phyloP scores from a whole-genome alignment of 2,888 invertebrate species.

The Dioctria linearis region DNA sequence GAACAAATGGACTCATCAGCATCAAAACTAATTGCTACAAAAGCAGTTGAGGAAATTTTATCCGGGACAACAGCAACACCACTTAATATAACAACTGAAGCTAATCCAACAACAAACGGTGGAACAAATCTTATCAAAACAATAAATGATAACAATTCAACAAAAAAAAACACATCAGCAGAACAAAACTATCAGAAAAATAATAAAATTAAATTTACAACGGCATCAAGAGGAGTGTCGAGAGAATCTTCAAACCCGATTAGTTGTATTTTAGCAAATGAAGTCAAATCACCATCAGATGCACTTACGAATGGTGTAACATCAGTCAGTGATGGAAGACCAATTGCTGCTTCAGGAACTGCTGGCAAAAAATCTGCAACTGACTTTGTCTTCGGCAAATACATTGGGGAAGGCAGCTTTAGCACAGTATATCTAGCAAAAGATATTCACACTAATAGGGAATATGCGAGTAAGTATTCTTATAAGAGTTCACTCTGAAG shows the following conservation, averaged over 20 bases:
- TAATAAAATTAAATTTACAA: slow-evolving; percentile 36
- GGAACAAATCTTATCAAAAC: slow-evolving; percentile 22
- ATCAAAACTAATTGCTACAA: slow-evolving; percentile 59
- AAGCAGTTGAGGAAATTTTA: slow-evolving; percentile 50
- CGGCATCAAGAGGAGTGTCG: background rate
- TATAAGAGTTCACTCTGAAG: background rate
- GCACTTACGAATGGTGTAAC: background rate
- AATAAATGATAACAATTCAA: slow-evolving; percentile 1
- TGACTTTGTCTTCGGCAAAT: slow-evolving; percentile 95
- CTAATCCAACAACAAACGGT: slow-evolving; percentile 56
- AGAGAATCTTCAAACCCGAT: background rate
- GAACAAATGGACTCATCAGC: slow-evolving; percentile 62
- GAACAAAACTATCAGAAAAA: slow-evolving; percentile 33
- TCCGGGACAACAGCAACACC: slow-evolving; percentile 58
- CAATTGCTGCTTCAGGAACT: background rate
- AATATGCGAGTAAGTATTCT: slow-evolving; percentile 92
- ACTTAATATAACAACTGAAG: slow-evolving; percentile 54
- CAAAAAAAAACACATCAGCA: slow-evolving; percentile 7
- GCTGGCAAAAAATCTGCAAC: slow-evolving; percentile 73
- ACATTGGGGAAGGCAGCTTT: slow-evolving; percentile 97
- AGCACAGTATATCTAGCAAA: slow-evolving; percentile 95
- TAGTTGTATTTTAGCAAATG: background rate
- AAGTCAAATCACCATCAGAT: background rate
- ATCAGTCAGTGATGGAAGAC: slow-evolving; percentile 5
- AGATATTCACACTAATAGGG: slow-evolving; percentile 89